Conservation (phyloP, 53 echinoderm and acorn worm genomes). For the Apostichopus leukothele region DNA sequence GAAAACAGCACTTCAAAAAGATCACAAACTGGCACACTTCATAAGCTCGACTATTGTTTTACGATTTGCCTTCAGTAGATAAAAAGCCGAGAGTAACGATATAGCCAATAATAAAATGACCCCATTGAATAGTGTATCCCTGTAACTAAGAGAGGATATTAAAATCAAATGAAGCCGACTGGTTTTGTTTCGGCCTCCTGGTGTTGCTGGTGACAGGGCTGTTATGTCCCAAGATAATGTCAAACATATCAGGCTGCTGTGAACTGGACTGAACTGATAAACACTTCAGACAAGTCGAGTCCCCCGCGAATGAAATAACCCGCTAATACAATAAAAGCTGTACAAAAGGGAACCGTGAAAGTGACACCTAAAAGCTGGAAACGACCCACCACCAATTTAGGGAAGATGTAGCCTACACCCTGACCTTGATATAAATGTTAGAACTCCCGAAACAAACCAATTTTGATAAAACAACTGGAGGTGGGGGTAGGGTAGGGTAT, state of each 20-base stretch:
- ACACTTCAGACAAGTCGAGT: background rate
- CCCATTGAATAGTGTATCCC: background rate
- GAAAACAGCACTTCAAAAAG: conserved; percentile 26
- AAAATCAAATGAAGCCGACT: conserved; percentile 13
- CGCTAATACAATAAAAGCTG: no score
- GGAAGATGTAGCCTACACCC: no score
- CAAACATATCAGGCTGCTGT: background rate
- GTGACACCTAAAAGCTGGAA: no score
- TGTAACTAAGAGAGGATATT: conserved; percentile 9
- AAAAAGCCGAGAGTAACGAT: background rate
- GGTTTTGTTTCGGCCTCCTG: conserved; percentile 24
- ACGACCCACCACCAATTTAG: no score
- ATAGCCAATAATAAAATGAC: conserved; percentile 1
- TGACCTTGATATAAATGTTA: no score
- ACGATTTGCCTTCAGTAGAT: conserved; percentile 1
- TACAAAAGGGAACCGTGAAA: no score
- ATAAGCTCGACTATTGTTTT: conserved; percentile 24
- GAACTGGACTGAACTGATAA: background rate
- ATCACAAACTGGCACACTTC: conserved; percentile 6
- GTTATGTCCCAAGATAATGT: conserved; percentile 5
- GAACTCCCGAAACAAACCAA: background rate
- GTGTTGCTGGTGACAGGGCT: conserved; percentile 23
- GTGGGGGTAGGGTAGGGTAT: background rate
- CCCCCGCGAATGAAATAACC: no score
- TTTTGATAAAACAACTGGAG: background rate